Percentiles rank a stretch among this genome's conserved stretches.
phyloP scores from a whole-genome alignment of 2,113 vertebrate genomes.

The Apodemus sylvaticus region DNA sequence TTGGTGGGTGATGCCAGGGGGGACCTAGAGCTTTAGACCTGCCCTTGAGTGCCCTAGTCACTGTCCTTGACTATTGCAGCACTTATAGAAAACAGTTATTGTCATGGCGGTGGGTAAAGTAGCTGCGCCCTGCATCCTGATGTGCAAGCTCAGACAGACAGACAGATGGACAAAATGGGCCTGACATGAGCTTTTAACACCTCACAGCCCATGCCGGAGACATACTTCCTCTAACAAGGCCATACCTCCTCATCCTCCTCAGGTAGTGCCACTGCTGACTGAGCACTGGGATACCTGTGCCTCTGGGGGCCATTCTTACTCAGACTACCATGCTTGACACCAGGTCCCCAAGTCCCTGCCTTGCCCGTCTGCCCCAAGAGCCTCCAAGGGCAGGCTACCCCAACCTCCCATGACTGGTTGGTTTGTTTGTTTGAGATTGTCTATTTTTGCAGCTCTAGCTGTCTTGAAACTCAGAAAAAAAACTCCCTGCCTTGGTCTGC shows the following conservation, averaged over 20 bases:
- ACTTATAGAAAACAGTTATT: background rate
- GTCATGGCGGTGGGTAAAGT: background rate
- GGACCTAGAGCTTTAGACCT: background rate
- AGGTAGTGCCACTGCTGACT: background rate
- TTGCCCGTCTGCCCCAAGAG: background rate
- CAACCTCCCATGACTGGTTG: background rate
- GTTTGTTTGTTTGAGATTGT: background rate
- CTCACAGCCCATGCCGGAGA: background rate
- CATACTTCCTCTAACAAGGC: background rate
- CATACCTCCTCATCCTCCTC: background rate
- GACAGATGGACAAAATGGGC: background rate
- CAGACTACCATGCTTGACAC: background rate
- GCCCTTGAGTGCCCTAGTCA: background rate
- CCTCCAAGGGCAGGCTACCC: too few species aligned
- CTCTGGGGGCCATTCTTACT: background rate
- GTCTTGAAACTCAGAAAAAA: background rate
- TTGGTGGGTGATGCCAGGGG: background rate
- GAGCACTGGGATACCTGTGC: background rate
- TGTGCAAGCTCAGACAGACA: background rate
- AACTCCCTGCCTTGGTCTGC: background rate
- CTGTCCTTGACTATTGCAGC: background rate
- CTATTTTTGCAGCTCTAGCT: background rate
- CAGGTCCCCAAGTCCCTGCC: background rate
- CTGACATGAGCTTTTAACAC: background rate
- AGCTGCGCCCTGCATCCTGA: background rate